Base-by-base conservation (phyloP, 1,140 invertebrate species). In the Drosophila watanabei region DNA sequence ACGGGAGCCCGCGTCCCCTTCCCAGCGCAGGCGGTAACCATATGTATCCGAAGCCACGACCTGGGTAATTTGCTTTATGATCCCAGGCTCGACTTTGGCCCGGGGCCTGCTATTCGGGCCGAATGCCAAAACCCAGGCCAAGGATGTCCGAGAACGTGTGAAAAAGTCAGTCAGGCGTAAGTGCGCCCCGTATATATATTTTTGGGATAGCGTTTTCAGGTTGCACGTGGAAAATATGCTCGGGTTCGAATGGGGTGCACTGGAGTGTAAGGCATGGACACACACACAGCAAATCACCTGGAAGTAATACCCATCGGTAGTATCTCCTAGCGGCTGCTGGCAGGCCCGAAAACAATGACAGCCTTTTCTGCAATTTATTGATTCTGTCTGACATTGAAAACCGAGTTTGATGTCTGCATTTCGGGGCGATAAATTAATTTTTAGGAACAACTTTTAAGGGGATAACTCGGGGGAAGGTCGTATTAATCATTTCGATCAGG, bases 301-400 rank as follows among this genome's bases (percentile, higher is more conserved):
- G 89, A 91, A 91, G 71, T 91, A 91, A 91, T 91, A 20, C 49
- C 70, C 79, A 80, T 77, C 57, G 79, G 52, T 63, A 41, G 64
- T 66, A 61, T 39, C 33, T 63, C 20, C 56, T n/a, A 24, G 24
- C 49, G 57, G 49, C 61, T 41, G 49, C 61, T 30, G 43, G 45
- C 13, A 28, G 39, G 18, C 20, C 72, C 28, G 43, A 78, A 60
- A 60, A 78, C 75, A 77, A 77, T 77, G 75, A 77, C 56, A 66
- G 56, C 37, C 9, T 69, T 61, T 45, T 73, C 71, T 83, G 79
- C 82, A 68, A 75, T 89, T 90, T 89, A 89, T 89, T 86, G 86
- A 89, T 89, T 90, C 69, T 54, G 82, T 89, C 87, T 89, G 86
- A 90, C 86, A 89, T 89, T 89, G 86, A 89, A 86, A 86, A 58